phyloP scores from a whole-genome alignment of 2,113 vertebrate genomes.

The Corapipo altera region DNA sequence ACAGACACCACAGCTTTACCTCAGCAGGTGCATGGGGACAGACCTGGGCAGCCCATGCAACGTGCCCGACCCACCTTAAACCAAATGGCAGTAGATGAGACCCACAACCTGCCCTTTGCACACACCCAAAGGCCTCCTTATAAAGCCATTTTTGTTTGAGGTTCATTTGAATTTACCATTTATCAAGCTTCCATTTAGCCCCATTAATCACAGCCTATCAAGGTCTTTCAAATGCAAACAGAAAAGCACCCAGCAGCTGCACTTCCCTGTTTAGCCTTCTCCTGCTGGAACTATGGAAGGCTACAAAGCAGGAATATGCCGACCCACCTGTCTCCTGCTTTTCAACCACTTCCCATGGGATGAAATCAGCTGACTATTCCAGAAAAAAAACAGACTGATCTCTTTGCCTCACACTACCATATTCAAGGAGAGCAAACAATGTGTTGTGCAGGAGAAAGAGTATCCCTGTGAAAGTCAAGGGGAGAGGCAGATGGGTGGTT shows the following conservation, averaged over 20 bases:
- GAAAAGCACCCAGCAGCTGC: constrained; percentile 48
- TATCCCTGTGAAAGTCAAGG: background rate
- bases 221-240: constrained; percentile 66
- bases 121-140: background rate
- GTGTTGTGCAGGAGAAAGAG: background rate
- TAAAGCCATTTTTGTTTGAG: constrained; percentile 43
- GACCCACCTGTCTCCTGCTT: constrained; percentile 30
- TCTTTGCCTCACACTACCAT: background rate
- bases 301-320: background rate
- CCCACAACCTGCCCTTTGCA: background rate
- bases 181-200: constrained; percentile 60
- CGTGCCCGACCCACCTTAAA: fast-evolving
- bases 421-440: background rate
- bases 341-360: constrained; percentile 25
- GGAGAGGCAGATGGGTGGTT: background rate
- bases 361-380: background rate
- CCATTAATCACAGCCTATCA: constrained; percentile 70
- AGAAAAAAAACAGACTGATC: background rate
- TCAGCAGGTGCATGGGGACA: background rate
- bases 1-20: background rate
- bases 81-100: fast-evolving
- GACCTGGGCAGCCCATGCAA: background rate
- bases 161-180: constrained; percentile 10
- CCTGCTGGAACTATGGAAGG: constrained; percentile 55
- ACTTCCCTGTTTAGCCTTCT: constrained; percentile 47